Conservation (phyloP, 2,797 vertebrate genomes). For the Aphelocoma californica region DNA sequence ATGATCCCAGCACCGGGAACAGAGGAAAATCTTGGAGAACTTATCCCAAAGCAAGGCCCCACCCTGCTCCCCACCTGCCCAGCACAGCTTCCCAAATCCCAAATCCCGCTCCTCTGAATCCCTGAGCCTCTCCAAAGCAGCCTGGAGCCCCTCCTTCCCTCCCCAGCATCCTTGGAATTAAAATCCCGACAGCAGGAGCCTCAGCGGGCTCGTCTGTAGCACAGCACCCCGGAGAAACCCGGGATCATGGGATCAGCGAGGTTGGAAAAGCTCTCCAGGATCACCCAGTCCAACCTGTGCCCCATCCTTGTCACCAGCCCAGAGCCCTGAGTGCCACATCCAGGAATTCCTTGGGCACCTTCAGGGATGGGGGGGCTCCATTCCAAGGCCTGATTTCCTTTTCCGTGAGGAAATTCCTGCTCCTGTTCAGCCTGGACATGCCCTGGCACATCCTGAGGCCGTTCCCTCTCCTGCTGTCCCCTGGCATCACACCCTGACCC, state of each 20-base stretch:
- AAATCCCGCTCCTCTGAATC: fast-evolving
- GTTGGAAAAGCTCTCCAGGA: background rate
- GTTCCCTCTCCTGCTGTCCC: background rate
- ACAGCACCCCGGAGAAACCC: background rate
- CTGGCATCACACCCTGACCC: no score
- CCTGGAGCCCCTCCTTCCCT: background rate
- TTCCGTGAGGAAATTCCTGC: background rate
- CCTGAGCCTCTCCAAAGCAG: background rate
- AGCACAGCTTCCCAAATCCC: background rate
- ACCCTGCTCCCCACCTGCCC: background rate
- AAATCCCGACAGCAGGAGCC: background rate
- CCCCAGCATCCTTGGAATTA: fast-evolving
- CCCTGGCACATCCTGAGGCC: background rate
- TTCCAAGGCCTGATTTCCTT: background rate
- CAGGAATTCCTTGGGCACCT: background rate
- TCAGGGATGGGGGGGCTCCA: background rate
- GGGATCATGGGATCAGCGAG: background rate
- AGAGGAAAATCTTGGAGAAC: background rate
- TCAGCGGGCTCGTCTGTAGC: fast-evolving
- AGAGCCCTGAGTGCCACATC: background rate
- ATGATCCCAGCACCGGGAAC: fast-evolving
- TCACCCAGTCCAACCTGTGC: background rate
- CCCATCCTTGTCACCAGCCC: no score
- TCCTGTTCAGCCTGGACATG: background rate
- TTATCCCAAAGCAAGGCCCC: fast-evolving